Percentiles rank a stretch among this genome's conserved stretches.
Evolutionary conservation across 2,888 invertebrate genomes (phyloP).

Genomic region (Bibio marci): DNA sequence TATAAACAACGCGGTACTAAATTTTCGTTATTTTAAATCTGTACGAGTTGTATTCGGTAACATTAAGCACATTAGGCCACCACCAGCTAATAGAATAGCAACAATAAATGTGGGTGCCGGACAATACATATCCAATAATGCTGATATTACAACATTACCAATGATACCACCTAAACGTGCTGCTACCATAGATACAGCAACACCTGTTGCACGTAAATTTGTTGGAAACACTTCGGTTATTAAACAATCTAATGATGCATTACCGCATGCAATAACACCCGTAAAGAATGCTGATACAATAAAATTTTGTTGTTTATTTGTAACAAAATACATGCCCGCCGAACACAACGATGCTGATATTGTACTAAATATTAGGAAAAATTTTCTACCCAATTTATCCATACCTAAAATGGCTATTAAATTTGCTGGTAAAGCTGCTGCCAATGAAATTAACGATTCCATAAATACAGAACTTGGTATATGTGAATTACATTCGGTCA

Average conservation of each 20-base stretch:
- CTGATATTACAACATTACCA: constrained; percentile 59
- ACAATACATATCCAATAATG: constrained; percentile 72
- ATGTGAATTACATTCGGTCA: constrained; percentile 44
- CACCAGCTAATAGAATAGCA: constrained; percentile 66
- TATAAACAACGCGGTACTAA: too few species aligned
- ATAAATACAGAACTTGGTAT: constrained; percentile 66
- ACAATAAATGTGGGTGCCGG: constrained; percentile 86
- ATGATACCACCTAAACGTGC: constrained; percentile 79
- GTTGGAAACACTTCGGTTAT: constrained; percentile 90
- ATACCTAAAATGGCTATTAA: constrained; percentile 55
- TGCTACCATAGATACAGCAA: constrained; percentile 79
- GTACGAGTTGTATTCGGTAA: constrained; percentile 80
- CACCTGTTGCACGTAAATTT: constrained; percentile 75
- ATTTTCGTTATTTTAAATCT: constrained; percentile 33
- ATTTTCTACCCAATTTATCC: constrained; percentile 65
- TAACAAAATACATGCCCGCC: constrained; percentile 69
- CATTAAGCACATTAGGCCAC: constrained; percentile 73
- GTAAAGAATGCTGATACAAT: constrained; percentile 73
- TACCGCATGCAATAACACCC: constrained; percentile 75
- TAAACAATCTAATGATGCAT: constrained; percentile 79
- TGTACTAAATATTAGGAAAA: constrained; percentile 60
- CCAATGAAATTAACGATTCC: constrained; percentile 74
- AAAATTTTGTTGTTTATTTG: constrained; percentile 66
- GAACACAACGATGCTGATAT: constrained; percentile 71
- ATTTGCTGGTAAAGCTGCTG: constrained; percentile 72